Percentiles rank a stretch among this genome's conserved stretches.
These are phyloP conservation scores for Criorhina ranunculi DNA, from an alignment of 2,888 invertebrate species.

Conservation along the genomic window DNA sequence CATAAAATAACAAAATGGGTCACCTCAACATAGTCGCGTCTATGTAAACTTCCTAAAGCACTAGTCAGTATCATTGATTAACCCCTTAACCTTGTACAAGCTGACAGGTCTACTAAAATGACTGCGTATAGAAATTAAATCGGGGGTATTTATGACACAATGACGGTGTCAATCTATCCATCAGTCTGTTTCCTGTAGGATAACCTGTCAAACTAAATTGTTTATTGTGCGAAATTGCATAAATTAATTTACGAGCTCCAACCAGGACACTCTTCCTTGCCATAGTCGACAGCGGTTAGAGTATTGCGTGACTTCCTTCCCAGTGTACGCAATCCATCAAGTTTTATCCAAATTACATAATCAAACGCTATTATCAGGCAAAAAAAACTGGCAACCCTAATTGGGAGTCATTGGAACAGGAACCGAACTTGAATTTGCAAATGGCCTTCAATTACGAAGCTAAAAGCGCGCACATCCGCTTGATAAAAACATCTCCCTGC, in stretches of 20 bases:
- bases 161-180: background rate
- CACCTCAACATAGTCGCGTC: background rate
- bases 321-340: constrained; percentile 26
- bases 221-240: background rate
- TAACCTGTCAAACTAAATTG: background rate
- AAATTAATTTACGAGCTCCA: background rate
- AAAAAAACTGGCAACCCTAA: constrained; percentile 4
- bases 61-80: background rate
- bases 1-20: background rate
- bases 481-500: constrained; percentile 1
- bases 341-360: constrained; percentile 37
- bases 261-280: too few species aligned
- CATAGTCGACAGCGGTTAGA: too few species aligned
- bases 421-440: constrained; percentile 31
- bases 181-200: background rate
- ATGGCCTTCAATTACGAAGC: constrained; percentile 2
- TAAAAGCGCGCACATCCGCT: background rate
- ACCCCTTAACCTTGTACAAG: background rate
- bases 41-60: background rate
- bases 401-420: constrained; percentile 26
- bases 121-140: background rate
- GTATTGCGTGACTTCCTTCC: constrained; percentile 7
- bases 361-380: constrained; percentile 12
- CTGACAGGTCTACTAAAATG: background rate
- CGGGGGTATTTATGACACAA: background rate